Conservation (phyloP, 2,797 vertebrate genomes). For the Phoeniculus purpureus region DNA sequence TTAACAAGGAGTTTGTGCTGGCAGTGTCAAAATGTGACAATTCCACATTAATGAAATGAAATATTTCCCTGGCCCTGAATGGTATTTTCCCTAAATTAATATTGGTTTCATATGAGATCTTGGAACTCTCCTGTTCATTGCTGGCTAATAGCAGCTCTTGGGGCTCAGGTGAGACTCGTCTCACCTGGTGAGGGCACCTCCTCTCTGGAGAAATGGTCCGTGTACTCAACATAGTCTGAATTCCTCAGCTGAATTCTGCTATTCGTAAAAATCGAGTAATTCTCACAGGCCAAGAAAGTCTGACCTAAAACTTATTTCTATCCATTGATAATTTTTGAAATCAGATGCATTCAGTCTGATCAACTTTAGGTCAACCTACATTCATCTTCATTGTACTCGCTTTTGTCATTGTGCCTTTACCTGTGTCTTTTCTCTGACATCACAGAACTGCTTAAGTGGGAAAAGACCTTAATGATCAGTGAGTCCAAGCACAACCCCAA, state of each 20-base stretch:
- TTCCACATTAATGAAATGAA: slow-evolving; percentile 31
- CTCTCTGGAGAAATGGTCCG: background rate
- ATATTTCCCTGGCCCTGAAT: background rate
- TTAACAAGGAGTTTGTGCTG: slow-evolving; percentile 1
- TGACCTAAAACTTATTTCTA: background rate
- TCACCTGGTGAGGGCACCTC: background rate
- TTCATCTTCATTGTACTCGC: background rate
- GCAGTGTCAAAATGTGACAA: slow-evolving; percentile 32
- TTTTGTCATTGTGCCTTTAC: background rate
- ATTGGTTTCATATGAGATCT: background rate
- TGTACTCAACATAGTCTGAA: background rate
- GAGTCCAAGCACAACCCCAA: no score
- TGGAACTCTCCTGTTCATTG: background rate
- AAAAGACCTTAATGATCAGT: no score
- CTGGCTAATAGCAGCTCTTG: background rate
- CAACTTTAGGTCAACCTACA: background rate
- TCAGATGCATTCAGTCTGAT: background rate
- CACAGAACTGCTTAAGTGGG: no score
- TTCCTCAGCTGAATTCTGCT: background rate
- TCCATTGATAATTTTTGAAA: background rate
- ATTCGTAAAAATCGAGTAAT: background rate
- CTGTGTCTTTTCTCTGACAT: background rate
- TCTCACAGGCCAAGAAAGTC: background rate
- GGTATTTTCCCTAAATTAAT: background rate
- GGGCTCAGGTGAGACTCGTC: background rate